phyloP scores from a whole-genome alignment of 2,888 invertebrate species.

The Anoncus sp. region DNA sequence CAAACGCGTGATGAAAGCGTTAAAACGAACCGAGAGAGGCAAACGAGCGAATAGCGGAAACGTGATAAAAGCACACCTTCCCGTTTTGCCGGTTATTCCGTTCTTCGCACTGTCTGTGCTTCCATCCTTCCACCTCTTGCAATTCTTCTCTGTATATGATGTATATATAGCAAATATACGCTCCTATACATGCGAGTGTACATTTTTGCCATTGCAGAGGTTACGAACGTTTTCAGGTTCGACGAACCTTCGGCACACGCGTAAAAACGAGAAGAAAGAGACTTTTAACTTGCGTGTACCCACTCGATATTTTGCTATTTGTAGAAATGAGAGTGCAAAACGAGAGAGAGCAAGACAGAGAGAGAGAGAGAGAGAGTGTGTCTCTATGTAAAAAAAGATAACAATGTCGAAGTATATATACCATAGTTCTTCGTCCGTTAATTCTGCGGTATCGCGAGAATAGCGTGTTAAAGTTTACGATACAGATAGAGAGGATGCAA shows the following conservation, averaged over 20 bases:
- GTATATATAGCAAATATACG: background rate
- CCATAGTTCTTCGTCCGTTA: background rate
- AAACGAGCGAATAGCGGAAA: conserved; percentile 67
- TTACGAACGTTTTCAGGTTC: background rate
- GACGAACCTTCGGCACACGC: conserved; percentile 7
- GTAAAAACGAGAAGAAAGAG: background rate
- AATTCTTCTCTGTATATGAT: conserved; percentile 20
- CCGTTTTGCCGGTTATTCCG: conserved; percentile 50
- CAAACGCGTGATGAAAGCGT: conserved; percentile 59
- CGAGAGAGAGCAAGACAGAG: background rate
- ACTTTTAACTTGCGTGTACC: background rate
- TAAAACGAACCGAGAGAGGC: conserved; percentile 42
- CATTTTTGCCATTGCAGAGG: background rate
- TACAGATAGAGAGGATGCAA: background rate
- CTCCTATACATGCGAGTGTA: background rate
- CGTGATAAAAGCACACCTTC: conserved; percentile 66
- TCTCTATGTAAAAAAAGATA: background rate
- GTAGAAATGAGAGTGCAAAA: conserved; percentile 2
- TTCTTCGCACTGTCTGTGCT: conserved; percentile 27
- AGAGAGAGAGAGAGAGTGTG: conserved; percentile 5
- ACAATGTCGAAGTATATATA: background rate
- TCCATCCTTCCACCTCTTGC: conserved; percentile 25
- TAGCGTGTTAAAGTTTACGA: background rate
- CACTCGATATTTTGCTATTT: conserved; percentile 56
- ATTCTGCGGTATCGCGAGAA: background rate